These are phyloP conservation scores for Drosophila mayaguana DNA, from an alignment of 2,888 invertebrate species.

Conservation along the genomic window DNA sequence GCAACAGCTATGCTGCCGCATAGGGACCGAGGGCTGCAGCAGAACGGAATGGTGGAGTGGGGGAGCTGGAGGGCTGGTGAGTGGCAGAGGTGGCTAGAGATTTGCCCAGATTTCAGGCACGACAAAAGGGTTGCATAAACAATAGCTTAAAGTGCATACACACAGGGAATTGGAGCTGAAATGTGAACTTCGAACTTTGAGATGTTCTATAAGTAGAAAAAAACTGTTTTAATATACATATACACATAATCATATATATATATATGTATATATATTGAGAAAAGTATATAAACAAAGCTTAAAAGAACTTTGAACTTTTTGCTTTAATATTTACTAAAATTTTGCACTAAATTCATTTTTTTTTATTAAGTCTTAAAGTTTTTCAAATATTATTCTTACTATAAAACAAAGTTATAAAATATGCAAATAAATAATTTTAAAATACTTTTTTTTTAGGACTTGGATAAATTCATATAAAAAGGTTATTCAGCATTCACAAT, in stretches of 20 bases:
- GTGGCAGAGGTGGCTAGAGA: constrained; percentile 15
- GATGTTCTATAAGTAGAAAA: constrained; percentile 1
- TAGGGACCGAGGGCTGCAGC: background rate
- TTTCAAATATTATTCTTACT: too few species aligned
- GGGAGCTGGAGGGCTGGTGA: background rate
- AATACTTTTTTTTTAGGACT: too few species aligned
- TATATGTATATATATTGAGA: background rate
- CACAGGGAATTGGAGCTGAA: background rate
- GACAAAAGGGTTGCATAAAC: constrained; percentile 39
- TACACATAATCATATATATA: too few species aligned
- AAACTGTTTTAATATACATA: background rate
- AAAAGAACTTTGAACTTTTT: background rate
- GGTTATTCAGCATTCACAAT: too few species aligned
- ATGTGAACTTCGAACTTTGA: constrained; percentile 11
- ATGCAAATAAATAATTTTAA: too few species aligned
- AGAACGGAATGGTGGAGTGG: too few species aligned
- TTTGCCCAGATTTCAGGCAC: constrained; percentile 22
- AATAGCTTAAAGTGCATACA: constrained; percentile 30
- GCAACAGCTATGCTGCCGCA: constrained; percentile 33
- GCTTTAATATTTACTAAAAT: too few species aligned
- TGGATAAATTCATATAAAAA: too few species aligned
- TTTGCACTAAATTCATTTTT: too few species aligned
- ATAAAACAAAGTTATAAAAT: too few species aligned
- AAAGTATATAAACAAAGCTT: background rate
- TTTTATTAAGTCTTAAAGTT: too few species aligned